Conservation (phyloP, 92 coral and sea anemone species). For the Isaurus tuberculatus region DNA sequence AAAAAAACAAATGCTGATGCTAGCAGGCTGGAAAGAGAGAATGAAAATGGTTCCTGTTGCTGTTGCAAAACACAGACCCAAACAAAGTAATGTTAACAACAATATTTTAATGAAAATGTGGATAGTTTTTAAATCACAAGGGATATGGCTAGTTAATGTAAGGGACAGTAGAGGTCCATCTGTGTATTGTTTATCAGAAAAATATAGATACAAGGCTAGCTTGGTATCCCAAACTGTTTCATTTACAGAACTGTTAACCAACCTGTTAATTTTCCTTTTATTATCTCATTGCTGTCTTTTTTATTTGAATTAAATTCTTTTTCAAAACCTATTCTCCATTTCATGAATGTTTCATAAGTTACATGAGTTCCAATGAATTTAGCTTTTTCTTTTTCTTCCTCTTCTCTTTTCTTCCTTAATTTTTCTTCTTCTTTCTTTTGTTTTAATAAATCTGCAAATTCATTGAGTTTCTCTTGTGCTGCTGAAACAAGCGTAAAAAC, state of each 20-base stretch:
- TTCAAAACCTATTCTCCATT: constrained; percentile 89
- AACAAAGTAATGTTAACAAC: no score
- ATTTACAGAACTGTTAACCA: constrained; percentile 5
- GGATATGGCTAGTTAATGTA: no score
- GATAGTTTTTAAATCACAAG: no score
- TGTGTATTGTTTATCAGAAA: no score
- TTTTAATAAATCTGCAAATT: constrained; percentile 69
- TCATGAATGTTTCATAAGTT: constrained; percentile 81
- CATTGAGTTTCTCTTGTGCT: constrained; percentile 89
- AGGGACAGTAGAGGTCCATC: no score
- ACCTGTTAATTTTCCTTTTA: constrained; percentile 93
- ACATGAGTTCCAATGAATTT: constrained; percentile 93
- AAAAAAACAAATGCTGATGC: no score
- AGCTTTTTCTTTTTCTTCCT: constrained; percentile 79
- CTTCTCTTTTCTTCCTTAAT: constrained; percentile 72
- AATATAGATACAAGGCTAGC: no score
- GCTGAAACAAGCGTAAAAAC: constrained; percentile 91
- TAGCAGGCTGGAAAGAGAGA: no score
- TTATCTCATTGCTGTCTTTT: constrained; percentile 55
- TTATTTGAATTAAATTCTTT: constrained; percentile 65
- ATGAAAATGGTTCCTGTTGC: no score
- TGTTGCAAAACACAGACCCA: no score
- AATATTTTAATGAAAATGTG: no score
- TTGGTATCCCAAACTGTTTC: no score
- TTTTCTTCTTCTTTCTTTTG: constrained; percentile 77